These are phyloP conservation scores for Ostrea denselamellosa DNA, from an alignment of 1,140 invertebrate species.

Conservation along the genomic window DNA sequence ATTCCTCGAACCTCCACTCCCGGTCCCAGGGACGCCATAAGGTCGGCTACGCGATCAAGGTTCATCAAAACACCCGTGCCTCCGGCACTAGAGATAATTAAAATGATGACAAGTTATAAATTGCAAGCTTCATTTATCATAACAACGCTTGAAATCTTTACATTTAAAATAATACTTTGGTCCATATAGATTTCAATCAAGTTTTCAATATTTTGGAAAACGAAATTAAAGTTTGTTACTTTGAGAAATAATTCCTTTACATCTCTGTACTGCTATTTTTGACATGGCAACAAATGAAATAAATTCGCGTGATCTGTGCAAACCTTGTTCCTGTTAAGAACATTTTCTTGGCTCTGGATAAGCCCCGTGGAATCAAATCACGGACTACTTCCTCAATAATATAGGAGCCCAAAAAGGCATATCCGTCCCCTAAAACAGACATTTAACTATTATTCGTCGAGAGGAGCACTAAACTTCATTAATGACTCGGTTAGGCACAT, in stretches of 20 bases:
- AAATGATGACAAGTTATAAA: background rate
- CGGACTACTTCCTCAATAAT: constrained; percentile 89
- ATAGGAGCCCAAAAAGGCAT: constrained; percentile 92
- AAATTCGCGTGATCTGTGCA: background rate
- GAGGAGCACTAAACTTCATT: background rate
- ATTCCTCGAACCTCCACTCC: constrained; percentile 88
- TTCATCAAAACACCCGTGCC: constrained; percentile 95
- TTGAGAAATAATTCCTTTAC: too few relatives aligned
- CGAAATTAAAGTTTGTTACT: too few relatives aligned
- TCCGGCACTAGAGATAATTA: constrained; percentile 86
- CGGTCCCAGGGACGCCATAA: constrained; percentile 80
- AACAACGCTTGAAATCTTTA: too few relatives aligned
- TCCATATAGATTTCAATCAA: too few relatives aligned
- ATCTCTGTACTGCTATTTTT: too few relatives aligned
- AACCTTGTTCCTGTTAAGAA: constrained; percentile 84
- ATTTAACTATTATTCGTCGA: background rate
- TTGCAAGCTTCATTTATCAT: too few relatives aligned
- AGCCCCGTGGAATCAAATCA: constrained; percentile 82
- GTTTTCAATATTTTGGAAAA: too few relatives aligned
- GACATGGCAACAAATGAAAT: too few relatives aligned
- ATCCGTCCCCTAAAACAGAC: constrained; percentile 76
- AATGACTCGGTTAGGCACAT: background rate
- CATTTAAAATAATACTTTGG: too few relatives aligned
- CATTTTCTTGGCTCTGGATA: constrained; percentile 78
- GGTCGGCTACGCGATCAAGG: constrained; percentile 87